A percentile compares a stretch with the other conserved stretches of the same genome.
Conservation (phyloP, 2,888 invertebrate species). For the Halictus ligatus region DNA sequence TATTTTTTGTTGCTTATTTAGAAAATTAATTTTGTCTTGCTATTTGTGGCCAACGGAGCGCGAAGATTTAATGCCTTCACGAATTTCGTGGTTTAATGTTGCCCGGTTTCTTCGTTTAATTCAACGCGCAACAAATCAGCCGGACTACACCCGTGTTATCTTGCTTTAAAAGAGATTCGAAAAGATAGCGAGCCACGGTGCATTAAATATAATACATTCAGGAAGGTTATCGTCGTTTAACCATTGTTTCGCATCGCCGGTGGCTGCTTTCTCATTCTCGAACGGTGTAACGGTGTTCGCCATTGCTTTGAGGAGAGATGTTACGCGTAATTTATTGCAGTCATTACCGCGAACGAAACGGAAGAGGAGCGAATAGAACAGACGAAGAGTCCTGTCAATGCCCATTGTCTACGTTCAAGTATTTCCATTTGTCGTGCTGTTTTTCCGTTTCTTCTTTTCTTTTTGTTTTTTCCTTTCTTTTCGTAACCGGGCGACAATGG, state of each 20-base stretch:
- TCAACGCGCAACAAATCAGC: slow-evolving; percentile 10
- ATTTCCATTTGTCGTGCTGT: slow-evolving; percentile 15
- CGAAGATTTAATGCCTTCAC: background rate
- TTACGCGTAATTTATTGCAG: slow-evolving; percentile 53
- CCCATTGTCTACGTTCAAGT: slow-evolving; percentile 16
- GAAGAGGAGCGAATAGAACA: slow-evolving; percentile 20
- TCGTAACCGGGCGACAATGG: slow-evolving; percentile 4
- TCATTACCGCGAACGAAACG: slow-evolving; percentile 40
- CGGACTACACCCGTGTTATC: background rate
- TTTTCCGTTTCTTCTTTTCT: background rate
- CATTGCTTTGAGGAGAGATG: slow-evolving; percentile 51
- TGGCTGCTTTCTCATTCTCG: slow-evolving; percentile 22
- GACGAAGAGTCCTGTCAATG: slow-evolving; percentile 20
- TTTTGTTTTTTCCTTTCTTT: background rate
- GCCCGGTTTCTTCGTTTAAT: background rate
- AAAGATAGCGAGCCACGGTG: slow-evolving; percentile 25
- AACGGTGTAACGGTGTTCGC: slow-evolving; percentile 39
- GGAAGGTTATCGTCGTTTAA: slow-evolving; percentile 27
- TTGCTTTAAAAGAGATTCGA: slow-evolving; percentile 9
- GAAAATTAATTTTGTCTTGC: too few species aligned
- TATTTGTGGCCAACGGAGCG: too few species aligned
- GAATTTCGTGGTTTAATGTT: background rate
- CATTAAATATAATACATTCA: slow-evolving; percentile 26
- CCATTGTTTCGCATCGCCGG: slow-evolving; percentile 24
- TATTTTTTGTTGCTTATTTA: too few species aligned